A percentile compares a stretch with the other conserved stretches of the same genome.
Conservation (phyloP, 2,113 vertebrate species). For the Daubentonia madagascariensis region DNA sequence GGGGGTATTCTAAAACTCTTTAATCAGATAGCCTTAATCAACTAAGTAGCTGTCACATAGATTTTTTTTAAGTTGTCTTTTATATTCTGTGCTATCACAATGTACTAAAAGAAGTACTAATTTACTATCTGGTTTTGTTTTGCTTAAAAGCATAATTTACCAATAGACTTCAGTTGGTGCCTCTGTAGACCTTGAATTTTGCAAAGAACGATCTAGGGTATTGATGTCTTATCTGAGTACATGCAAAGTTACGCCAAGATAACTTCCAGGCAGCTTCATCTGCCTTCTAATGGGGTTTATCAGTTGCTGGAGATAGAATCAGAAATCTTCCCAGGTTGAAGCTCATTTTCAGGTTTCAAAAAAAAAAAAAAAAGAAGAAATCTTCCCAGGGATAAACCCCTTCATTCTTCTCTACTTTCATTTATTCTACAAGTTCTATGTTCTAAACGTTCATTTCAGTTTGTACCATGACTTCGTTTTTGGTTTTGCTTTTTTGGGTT, state of each 20-base stretch:
- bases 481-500: not conserved
- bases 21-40: not conserved
- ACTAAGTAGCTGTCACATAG: not conserved
- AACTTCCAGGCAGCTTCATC: not conserved
- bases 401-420: not conserved
- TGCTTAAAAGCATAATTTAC: constrained; percentile 51
- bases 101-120: not conserved
- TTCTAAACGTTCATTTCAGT: not conserved
- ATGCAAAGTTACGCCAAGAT: not conserved
- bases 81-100: constrained; percentile 39
- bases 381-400: not conserved
- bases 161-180: not conserved
- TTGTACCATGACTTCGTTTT: not conserved
- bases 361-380: no score
- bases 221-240: not conserved
- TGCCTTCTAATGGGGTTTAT: not conserved
- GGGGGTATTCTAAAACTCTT: not conserved
- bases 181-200: not conserved
- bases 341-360: no score
- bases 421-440: not conserved
- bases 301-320: not conserved
- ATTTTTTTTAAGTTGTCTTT: constrained; percentile 53
- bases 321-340: not conserved
- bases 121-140: constrained; percentile 40
- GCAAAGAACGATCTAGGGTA: constrained; percentile 21